A percentile compares a stretch with the other conserved stretches of the same genome.
Evolutionary conservation across 1,140 invertebrate genomes (phyloP).

Genomic region (Cyclargus thomasi): DNA sequence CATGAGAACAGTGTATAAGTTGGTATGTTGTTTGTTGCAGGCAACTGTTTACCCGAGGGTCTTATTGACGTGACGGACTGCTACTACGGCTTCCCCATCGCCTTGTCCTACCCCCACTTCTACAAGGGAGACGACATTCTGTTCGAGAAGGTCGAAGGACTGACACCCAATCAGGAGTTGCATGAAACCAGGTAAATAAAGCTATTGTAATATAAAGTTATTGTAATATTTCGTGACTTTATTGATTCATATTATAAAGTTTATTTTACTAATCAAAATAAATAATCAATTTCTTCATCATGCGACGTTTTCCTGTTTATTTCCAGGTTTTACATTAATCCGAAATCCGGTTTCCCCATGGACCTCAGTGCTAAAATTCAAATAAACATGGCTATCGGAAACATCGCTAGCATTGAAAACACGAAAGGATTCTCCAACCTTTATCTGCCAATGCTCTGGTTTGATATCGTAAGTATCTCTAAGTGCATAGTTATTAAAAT

Average conservation of each 20-base stretch:
- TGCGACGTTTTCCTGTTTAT: background rate
- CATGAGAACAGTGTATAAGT: background rate
- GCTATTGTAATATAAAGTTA: too few species aligned
- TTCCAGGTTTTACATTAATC: constrained; percentile 65
- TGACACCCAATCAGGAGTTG: constrained; percentile 78
- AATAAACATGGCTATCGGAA: constrained; percentile 87
- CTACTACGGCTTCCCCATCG: constrained; percentile 90
- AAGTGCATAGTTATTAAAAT: too few species aligned
- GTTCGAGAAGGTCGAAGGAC: constrained; percentile 81
- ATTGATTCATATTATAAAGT: too few species aligned
- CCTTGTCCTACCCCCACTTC: constrained; percentile 93
- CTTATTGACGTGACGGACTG: constrained; percentile 86
- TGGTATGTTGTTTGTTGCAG: constrained; percentile 38
- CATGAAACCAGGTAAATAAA: constrained; percentile 76
- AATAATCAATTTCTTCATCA: too few species aligned
- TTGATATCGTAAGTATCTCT: constrained; percentile 84
- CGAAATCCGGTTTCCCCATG: constrained; percentile 84
- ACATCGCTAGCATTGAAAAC: constrained; percentile 78
- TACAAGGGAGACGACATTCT: constrained; percentile 82
- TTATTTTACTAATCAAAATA: too few species aligned
- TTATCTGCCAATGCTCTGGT: constrained; percentile 85
- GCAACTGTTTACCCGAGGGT: constrained; percentile 81
- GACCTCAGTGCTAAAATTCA: constrained; percentile 85
- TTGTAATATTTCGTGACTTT: too few species aligned
- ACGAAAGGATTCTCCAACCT: constrained; percentile 80